Evolutionary conservation across 1,140 invertebrate species (phyloP).

Genomic region (Parasteatoda tepidariorum): DNA sequence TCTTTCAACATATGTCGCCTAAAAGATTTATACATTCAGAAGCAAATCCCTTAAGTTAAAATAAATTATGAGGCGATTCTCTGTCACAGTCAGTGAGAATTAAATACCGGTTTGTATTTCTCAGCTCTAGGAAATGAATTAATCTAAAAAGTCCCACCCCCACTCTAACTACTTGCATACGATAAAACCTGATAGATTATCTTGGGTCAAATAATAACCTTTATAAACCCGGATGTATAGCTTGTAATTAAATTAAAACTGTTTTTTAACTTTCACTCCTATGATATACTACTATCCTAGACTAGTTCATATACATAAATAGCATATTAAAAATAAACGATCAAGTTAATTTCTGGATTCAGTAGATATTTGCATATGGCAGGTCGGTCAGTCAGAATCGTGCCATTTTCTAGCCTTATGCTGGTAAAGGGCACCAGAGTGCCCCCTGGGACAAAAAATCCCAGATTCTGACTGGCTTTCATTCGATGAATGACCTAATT

Average conservation of each 20-base stretch:
- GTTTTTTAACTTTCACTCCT: too few relatives aligned
- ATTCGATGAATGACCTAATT: background rate
- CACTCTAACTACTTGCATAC: background rate
- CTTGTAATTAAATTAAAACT: background rate
- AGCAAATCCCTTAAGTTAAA: background rate
- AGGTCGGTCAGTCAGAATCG: too few relatives aligned
- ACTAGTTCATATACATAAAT: too few relatives aligned
- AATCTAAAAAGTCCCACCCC: background rate
- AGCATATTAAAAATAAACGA: too few relatives aligned
- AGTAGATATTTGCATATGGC: too few relatives aligned
- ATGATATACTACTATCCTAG: too few relatives aligned
- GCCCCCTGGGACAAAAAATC: background rate
- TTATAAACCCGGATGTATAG: background rate
- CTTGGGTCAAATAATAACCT: background rate
- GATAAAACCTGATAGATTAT: background rate
- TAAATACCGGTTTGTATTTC: background rate
- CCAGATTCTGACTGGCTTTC: background rate
- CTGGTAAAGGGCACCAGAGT: background rate
- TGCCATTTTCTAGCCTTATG: too few relatives aligned
- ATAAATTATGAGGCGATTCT: background rate
- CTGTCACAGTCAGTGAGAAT: background rate
- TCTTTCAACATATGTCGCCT: too few relatives aligned
- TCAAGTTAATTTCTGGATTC: too few relatives aligned
- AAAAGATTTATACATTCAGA: too few relatives aligned
- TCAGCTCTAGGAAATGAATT: background rate